Conservation (phyloP, 2,888 invertebrate species). For the Cepaea hortensis region DNA sequence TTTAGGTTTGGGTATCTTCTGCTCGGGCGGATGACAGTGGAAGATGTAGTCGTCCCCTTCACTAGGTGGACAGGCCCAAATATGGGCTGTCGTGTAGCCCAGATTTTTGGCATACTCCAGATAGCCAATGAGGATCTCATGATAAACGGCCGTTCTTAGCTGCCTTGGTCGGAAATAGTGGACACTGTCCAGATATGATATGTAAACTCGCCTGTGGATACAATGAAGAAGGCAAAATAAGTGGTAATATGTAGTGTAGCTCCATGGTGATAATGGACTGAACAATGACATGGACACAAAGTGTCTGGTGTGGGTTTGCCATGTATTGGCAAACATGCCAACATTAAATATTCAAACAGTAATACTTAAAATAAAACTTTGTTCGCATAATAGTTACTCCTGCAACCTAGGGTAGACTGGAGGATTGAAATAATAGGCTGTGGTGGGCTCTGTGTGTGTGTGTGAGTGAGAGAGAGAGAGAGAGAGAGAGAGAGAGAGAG, state of each 20-base stretch:
- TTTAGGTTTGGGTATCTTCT: slow-evolving; percentile 99
- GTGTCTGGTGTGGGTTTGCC: too few relatives aligned
- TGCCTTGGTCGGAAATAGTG: slow-evolving; percentile 99
- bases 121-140: slow-evolving; percentile 98
- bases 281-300: too few relatives aligned
- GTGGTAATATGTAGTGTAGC: neutral
- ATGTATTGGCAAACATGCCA: too few relatives aligned
- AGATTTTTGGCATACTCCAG: slow-evolving; percentile 98
- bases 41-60: slow-evolving; percentile 99
- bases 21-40: slow-evolving; percentile 99
- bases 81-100: slow-evolving; percentile 99
- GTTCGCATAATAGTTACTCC: too few relatives aligned
- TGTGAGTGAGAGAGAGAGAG: too few relatives aligned
- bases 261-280: too few relatives aligned
- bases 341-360: too few relatives aligned
- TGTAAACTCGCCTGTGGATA: slow-evolving; percentile 89
- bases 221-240: neutral
- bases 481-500: too few relatives aligned
- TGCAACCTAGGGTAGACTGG: too few relatives aligned
- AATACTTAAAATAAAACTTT: too few relatives aligned
- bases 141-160: slow-evolving; percentile 97
- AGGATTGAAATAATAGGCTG: too few relatives aligned
- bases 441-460: too few relatives aligned
- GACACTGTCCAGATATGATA: slow-evolving; percentile 98
- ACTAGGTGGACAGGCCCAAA: slow-evolving; percentile 99